A percentile compares a stretch with the other conserved stretches of the same genome.
phyloP scores from a whole-genome alignment of 2,797 vertebrate species.

The Anisognathus igniventris region DNA sequence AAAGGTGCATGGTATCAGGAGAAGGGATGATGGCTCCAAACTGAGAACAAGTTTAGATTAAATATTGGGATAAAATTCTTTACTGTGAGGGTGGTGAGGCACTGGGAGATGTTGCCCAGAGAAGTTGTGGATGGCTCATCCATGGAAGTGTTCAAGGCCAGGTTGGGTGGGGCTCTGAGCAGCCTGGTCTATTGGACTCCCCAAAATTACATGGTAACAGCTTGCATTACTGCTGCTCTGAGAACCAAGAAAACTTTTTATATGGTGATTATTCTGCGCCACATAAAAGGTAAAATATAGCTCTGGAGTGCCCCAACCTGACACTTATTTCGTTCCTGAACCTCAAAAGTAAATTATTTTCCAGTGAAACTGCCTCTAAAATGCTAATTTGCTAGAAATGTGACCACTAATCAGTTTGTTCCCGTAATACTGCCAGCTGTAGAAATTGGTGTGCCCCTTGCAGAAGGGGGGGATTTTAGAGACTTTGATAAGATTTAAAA shows the following conservation, averaged over 20 bases:
- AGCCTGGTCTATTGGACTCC: background rate
- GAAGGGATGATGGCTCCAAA: background rate
- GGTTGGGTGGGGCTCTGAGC: background rate
- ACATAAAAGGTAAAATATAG: background rate
- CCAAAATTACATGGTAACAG: background rate
- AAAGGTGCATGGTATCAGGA: too few species aligned
- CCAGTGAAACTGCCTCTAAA: background rate
- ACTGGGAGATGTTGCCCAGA: too few species aligned
- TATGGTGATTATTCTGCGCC: background rate
- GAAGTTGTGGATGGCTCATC: background rate
- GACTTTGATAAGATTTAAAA: background rate
- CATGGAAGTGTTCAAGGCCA: background rate
- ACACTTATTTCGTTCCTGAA: background rate
- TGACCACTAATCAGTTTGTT: background rate
- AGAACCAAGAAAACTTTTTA: background rate
- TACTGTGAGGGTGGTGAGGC: background rate
- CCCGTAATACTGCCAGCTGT: background rate
- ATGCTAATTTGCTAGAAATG: slow-evolving; percentile 23
- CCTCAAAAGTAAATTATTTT: slow-evolving; percentile 33
- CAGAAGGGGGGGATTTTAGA: background rate
- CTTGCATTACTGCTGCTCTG: background rate
- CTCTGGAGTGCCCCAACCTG: background rate
- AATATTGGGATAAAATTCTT: background rate
- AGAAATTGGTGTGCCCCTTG: background rate
- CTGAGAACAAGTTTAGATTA: background rate